Evolutionary conservation across 2,888 invertebrate species (phyloP).

Genomic region (Rotaria macrura): DNA sequence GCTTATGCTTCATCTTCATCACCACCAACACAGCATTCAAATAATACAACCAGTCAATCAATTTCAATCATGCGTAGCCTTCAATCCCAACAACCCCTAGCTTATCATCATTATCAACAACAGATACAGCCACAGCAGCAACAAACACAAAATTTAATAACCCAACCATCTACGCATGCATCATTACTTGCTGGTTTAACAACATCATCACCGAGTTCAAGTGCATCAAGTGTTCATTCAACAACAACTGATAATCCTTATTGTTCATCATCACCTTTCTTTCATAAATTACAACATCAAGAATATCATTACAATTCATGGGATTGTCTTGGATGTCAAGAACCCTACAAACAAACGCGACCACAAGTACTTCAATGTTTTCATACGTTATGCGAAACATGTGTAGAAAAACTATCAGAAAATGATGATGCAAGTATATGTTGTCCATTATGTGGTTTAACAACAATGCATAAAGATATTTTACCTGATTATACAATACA

Average conservation of each 20-base stretch:
- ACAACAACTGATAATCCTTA: not conserved
- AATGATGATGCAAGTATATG: not conserved
- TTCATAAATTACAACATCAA: not conserved
- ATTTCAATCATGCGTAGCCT: not conserved
- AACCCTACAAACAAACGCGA: not conserved
- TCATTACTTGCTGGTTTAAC: not conserved
- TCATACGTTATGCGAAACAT: conserved; percentile 72
- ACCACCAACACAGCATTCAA: not conserved
- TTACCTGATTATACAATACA: conserved; percentile 17
- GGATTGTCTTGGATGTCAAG: not conserved
- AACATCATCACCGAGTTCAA: conserved; percentile 7
- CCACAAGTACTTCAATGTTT: conserved; percentile 43
- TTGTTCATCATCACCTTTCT: not conserved
- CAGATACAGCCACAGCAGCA: not conserved
- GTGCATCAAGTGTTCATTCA: not conserved
- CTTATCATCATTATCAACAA: no score
- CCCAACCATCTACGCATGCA: not conserved
- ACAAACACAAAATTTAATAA: not conserved
- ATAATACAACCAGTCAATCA: not conserved
- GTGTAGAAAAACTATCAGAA: conserved; percentile 59
- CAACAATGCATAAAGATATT: not conserved
- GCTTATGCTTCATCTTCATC: not conserved
- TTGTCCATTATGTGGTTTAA: conserved; percentile 14
- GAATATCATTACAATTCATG: not conserved
- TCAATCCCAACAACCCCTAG: not conserved